These are phyloP conservation scores for Antechinus flavipes DNA, from an alignment of 2,113 vertebrate genomes.

Conservation along the genomic window DNA sequence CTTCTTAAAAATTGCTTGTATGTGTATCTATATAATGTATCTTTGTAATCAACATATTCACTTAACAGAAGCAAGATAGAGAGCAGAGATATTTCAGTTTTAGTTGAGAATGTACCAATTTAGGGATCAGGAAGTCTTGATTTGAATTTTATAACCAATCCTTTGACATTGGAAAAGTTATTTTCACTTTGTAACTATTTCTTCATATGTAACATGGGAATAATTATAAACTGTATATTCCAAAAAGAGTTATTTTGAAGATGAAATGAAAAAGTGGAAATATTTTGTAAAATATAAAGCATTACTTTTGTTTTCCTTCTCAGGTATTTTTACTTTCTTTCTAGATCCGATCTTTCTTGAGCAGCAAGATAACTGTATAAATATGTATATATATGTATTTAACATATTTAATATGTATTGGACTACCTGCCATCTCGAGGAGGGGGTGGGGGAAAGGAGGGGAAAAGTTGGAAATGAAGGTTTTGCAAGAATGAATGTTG, in stretches of 20 bases:
- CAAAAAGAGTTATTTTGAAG: background rate
- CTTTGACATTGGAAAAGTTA: slow-evolving; percentile 13
- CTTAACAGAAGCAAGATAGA: background rate
- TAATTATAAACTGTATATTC: background rate
- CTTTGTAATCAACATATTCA: background rate
- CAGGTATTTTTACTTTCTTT: too few species aligned
- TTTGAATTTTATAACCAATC: background rate
- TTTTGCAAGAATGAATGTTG: too few species aligned
- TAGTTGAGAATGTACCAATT: background rate
- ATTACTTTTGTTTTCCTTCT: too few species aligned
- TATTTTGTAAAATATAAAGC: background rate
- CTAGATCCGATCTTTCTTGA: too few species aligned
- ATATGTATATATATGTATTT: too few species aligned
- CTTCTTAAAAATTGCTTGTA: background rate
- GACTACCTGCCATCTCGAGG: too few species aligned
- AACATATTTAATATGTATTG: too few species aligned
- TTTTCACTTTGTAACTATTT: background rate
- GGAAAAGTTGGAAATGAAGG: too few species aligned
- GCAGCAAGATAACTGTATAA: too few species aligned
- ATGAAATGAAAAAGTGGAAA: background rate
- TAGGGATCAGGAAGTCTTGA: background rate
- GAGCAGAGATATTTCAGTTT: too few species aligned
- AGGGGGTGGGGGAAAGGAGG: too few species aligned
- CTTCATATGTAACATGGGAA: background rate
- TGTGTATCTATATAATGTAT: background rate